These are phyloP conservation scores for Pelecanoides urinatrix DNA, from an alignment of 2,113 vertebrate genomes.

Conservation along the genomic window DNA sequence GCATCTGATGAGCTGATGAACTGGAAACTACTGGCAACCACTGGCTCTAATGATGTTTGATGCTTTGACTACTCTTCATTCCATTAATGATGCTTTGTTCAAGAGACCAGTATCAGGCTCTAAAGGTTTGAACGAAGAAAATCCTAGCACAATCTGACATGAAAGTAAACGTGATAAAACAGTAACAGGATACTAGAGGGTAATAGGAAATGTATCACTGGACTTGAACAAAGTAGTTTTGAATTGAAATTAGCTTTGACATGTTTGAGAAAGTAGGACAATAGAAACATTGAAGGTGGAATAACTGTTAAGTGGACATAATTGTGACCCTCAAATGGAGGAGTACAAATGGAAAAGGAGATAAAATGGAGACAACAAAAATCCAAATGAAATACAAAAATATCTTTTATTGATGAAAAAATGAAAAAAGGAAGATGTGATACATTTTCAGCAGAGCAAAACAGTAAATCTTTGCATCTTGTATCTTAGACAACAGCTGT, in stretches of 20 bases:
- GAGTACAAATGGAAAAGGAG: neutral
- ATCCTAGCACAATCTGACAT: neutral
- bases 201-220: neutral
- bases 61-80: neutral
- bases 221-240: neutral
- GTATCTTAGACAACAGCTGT: neutral
- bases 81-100: neutral
- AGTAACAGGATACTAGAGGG: neutral
- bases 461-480: neutral
- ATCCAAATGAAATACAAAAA: neutral
- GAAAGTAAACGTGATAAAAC: neutral
- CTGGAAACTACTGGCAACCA: neutral
- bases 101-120: neutral
- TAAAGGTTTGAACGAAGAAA: neutral
- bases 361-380: neutral
- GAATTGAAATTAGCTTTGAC: neutral
- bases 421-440: neutral
- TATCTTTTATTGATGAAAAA: neutral
- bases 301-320: neutral
- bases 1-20: neutral
- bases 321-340: neutral
- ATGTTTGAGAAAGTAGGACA: neutral
- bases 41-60: neutral
- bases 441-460: neutral
- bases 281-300: neutral